These are phyloP conservation scores for Gastrophryne carolinensis DNA, from an alignment of 2,797 vertebrate species.

Conservation along the genomic window DNA sequence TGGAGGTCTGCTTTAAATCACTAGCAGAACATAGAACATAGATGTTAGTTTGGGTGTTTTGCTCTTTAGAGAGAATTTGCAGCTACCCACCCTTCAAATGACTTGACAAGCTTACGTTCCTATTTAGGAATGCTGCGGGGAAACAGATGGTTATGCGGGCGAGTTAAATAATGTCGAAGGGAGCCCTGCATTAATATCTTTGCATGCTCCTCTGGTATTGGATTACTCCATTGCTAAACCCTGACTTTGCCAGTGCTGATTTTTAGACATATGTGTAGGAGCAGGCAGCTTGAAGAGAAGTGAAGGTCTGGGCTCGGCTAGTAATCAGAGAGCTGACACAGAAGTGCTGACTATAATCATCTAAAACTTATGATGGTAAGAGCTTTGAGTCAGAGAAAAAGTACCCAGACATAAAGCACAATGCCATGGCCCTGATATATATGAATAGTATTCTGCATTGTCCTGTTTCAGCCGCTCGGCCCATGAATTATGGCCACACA, in stretches of 20 bases:
- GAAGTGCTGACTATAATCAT: slow-evolving; percentile 13
- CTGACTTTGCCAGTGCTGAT: neutral
- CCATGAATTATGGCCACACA: slow-evolving; percentile 38
- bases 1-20: too few species aligned
- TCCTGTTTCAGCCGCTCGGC: neutral
- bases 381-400: neutral
- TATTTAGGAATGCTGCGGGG: slow-evolving; percentile 31
- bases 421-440: slow-evolving; percentile 7
- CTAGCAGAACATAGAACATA: too few species aligned
- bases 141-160: slow-evolving; percentile 48
- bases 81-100: slow-evolving; percentile 14
- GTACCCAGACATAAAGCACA: slow-evolving; percentile 3
- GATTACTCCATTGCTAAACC: slow-evolving; percentile 14
- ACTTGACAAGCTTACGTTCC: slow-evolving; percentile 9
- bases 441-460: slow-evolving; percentile 11
- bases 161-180: slow-evolving; percentile 2
- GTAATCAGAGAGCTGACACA: slow-evolving; percentile 1
- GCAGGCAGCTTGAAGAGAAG: slow-evolving; percentile 9
- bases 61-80: slow-evolving; percentile 10
- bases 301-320: neutral
- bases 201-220: slow-evolving; percentile 29
- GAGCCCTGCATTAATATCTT: slow-evolving; percentile 7
- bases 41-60: neutral
- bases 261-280: neutral
- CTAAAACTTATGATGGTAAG: slow-evolving; percentile 26